Base-by-base conservation (phyloP, 2,888 invertebrate genomes). In the Calliphora vomitoria region DNA sequence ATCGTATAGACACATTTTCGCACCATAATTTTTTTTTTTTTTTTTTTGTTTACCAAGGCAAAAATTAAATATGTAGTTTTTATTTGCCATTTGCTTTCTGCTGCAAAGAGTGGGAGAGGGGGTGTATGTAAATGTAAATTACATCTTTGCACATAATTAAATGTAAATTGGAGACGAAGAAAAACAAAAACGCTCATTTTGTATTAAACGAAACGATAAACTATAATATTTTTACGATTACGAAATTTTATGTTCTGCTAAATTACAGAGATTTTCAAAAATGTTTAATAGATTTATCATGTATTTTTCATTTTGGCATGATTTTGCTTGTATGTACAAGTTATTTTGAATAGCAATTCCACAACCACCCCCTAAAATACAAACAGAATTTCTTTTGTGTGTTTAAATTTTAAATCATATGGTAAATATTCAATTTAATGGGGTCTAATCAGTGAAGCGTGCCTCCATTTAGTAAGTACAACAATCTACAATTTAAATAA, bases 381-480 rank as follows among this genome's bases (percentile, higher is more conserved):
- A 35, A 31, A 62, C 11, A 55, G 8, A 41, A 11, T 55, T 8
- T 20, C 4, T 11, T 20, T 20, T 3, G 20, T 20, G 10, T 13
- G 11, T 44, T 44, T 44, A 44, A 44, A 44, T 13, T 10, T 13
- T 44, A 11, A 55, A 20, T 41, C 44, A 66, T 44, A 13, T 41
- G 38, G 68, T 69, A 20, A 50, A 64, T 64, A 47, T 75, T 60
- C 5, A 31, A 25, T 69, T 75, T 76, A 50, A 76, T 83, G 76
- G 18, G 38, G 8, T 76, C 76, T 76, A 83, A 81, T 81, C 80
- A 87, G 35, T 76, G 86, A 80, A 83, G 86, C 80, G 86, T 87
- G 86, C 83, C 86, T 76, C 31, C 76, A 81, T 83, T 87, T 78
- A 83, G n/a, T 62, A 38, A 83, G n/a, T 62, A 38, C 18, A 62